Base-by-base conservation (phyloP, 2,888 invertebrate genomes). In the Oligia strigilis region DNA sequence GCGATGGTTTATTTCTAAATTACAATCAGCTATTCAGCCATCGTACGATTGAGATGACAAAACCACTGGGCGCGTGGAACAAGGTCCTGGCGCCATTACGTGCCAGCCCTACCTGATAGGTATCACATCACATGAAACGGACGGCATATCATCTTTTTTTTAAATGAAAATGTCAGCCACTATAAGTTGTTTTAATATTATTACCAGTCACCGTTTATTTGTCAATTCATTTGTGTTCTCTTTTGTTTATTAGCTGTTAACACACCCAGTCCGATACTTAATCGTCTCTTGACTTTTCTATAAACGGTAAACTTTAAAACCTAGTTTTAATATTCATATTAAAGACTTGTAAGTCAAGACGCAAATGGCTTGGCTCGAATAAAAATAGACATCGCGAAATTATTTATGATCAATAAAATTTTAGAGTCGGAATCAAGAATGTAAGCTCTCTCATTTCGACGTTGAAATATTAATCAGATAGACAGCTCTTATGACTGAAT, bases 131-230 rank as follows among this genome's bases (percentile, higher is more conserved):
- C 90, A 91, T 90, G 91, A 88, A 90, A 90, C 85, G 86, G 86
- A 88, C 89, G 86, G 89, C 90, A 92, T 91, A 92, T 92, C 92
- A 93, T 95, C 92, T 92, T 95, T 95, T 95, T 93, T 95, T 95
- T 93, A 91, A 94, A 93, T 93, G 92, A 91, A 96, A 96, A 96
- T 96, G 96, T 96, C 96, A 96, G 94, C 93, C 90, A 90, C 91
- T 90, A 83, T 91, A 90, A 89, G 92, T 92, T 91, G 91, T 92
- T 94, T 93, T 91, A 88, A 92, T 94, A 93, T 94, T 92, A 93
- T 93, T 94, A 96, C 95, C 95, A 93, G 94, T 94, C 94, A 89
- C 81, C 87, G 84, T 91, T 91, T 94, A 93, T 94, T 94, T 93
- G 92, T 92, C 93, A 94, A 92, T 92, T 91, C 88, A 85, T 85